Base-by-base conservation (phyloP, 2,113 vertebrate genomes). In the Onychostoma macrolepis region DNA sequence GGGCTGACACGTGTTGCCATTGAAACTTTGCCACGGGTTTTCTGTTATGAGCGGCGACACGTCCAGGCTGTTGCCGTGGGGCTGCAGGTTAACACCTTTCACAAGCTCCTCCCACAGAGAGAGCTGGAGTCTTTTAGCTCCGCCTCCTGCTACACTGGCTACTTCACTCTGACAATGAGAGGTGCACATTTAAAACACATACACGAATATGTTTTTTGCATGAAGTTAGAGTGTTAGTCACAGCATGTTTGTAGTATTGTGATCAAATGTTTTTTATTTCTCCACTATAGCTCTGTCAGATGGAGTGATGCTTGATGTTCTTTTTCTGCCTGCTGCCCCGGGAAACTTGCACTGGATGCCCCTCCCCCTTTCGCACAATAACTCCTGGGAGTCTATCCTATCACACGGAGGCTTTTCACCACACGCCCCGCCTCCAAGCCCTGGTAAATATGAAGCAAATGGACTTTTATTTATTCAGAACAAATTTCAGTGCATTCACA, bases 381-480 rank as follows among this genome's bases (percentile, higher is more conserved):
- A 95, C 92, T 92, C 92, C 88, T 95, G 95, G 94, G 87, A 87
- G 88, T 91, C 93, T 90, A 89, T 93, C 87, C 61, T 96, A 43
- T 88, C 93, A 33, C 94, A 95, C 0, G 94, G 95, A 86, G 92
- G 93, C 81, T 95, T 95, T 90, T 94, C 94, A 3, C 83, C 91
- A 1, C 88, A 92, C 85, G 74, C 80, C 4, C 93, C 91, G 4
- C 92, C 93, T 0, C 94, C 94, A 4, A 85, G 93, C 11, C 92
- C 95, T 83, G 92, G 94, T 94, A 17, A 84, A 33, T 72, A 75
- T 84, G 6, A 36, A 72, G 12, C 10, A 36, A 80, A 38, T 21
- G 9, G 4, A 6, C 4, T 30, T 30, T 61, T 33, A 38, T 61
- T 33, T 53, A 30, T 26, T 26, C 6, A 2, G 24, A 45, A 4